phyloP scores from a whole-genome alignment of 2,113 vertebrate species.

The Coracopsis vasa region DNA sequence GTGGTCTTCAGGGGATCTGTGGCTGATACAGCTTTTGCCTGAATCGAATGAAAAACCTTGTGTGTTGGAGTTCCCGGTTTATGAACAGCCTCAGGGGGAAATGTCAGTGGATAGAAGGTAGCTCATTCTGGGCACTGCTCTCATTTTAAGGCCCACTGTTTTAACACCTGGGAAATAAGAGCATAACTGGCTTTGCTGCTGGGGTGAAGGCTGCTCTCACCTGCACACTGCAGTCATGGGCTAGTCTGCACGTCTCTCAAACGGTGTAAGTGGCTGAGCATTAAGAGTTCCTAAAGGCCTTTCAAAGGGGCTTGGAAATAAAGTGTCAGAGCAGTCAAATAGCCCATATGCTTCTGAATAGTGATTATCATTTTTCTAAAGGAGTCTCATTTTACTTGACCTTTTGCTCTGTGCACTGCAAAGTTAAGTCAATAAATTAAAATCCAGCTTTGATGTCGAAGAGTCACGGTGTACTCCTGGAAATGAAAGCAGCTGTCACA shows the following conservation, averaged over 20 bases:
- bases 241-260: neutral
- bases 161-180: neutral
- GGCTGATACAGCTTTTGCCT: neutral
- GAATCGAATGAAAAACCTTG: neutral
- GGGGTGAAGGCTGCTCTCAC: neutral
- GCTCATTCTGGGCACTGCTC: neutral
- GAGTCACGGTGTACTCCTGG: neutral
- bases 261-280: neutral
- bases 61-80: rapidly evolving
- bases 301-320: neutral
- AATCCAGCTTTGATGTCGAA: slow-evolving; percentile 23
- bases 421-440: slow-evolving; percentile 23
- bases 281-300: neutral
- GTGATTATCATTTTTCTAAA: neutral
- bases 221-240: neutral
- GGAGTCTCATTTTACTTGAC: slow-evolving; percentile 24
- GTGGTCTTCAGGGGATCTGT: neutral
- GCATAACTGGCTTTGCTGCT: neutral
- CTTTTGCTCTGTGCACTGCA: neutral
- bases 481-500: slow-evolving; percentile 39
- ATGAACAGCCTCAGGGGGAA: neutral
- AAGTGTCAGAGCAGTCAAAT: neutral
- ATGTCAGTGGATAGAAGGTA: neutral
- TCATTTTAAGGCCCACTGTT: neutral
- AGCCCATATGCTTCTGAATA: neutral